Conservation (phyloP, 1,140 invertebrate species). For the Lepidotrigona ventralis region DNA sequence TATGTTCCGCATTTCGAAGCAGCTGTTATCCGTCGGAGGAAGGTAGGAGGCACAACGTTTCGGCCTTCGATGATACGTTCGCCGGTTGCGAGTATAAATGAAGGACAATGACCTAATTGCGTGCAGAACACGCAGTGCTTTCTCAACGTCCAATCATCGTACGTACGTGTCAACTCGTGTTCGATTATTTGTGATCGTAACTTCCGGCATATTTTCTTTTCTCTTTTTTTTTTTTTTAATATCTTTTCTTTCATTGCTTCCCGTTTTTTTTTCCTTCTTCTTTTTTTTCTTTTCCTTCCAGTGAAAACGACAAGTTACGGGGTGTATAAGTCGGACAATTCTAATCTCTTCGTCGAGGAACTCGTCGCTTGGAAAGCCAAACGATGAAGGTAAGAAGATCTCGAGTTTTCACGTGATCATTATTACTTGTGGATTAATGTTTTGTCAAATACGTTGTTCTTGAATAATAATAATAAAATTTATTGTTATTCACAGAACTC, state of each 20-base stretch:
- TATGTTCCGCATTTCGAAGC: constrained; percentile 33
- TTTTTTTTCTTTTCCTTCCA: background rate
- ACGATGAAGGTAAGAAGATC: constrained; percentile 37
- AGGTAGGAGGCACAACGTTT: constrained; percentile 57
- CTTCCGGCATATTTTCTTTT: background rate
- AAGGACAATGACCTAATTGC: constrained; percentile 79
- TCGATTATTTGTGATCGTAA: constrained; percentile 37
- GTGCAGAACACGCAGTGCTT: constrained; percentile 75
- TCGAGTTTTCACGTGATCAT: background rate
- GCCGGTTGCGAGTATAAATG: constrained; percentile 74
- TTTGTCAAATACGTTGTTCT: background rate
- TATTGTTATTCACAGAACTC: background rate
- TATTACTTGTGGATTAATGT: no score
- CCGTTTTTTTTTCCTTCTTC: no score
- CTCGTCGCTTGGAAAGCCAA: background rate
- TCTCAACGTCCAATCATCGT: constrained; percentile 65
- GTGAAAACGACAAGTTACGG: background rate
- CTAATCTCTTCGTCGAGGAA: background rate
- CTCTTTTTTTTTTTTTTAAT: no score
- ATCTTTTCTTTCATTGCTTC: background rate
- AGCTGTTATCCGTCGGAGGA: constrained; percentile 29
- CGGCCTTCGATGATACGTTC: constrained; percentile 67
- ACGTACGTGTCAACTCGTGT: constrained; percentile 17
- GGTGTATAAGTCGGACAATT: background rate
- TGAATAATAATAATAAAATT: background rate